Conservation (phyloP, 2,113 vertebrate genomes). For the Erythrolamprus reginae region DNA sequence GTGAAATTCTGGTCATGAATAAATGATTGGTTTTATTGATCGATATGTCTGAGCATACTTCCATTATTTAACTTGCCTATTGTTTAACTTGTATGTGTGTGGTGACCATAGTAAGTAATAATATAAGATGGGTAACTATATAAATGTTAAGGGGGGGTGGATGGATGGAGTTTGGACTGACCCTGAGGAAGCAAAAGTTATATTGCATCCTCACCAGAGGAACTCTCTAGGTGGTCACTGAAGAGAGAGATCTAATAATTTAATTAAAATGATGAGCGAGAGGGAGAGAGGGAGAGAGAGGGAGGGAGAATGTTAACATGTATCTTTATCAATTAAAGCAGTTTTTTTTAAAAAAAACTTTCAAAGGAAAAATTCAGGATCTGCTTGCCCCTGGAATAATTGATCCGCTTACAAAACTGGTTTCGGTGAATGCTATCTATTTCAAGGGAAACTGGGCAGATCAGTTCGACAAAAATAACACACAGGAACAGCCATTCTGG, state of each 20-base stretch:
- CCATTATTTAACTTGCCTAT: neutral
- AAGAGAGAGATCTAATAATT: neutral
- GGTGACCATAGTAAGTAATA: neutral
- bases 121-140: neutral
- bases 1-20: neutral
- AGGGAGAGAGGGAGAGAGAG: neutral
- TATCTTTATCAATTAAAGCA: neutral
- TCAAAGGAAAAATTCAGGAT: slow-evolving; percentile 82
- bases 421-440: slow-evolving; percentile 86
- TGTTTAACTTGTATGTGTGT: neutral
- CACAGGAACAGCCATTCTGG: slow-evolving; percentile 76
- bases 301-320: neutral
- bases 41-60: neutral
- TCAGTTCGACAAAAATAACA: slow-evolving; percentile 65
- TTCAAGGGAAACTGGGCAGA: slow-evolving; percentile 85
- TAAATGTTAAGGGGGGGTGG: neutral
- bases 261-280: neutral
- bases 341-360: neutral
- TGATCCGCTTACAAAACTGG: slow-evolving; percentile 67
- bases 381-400: slow-evolving; percentile 75
- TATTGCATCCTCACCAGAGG: neutral
- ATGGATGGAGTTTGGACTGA: neutral
- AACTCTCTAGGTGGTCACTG: rapidly evolving
- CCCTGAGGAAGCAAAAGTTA: neutral
- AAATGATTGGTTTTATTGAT: neutral